A percentile compares a stretch with the other conserved stretches of the same genome.
These are phyloP conservation scores for Paralichthys olivaceus DNA, from an alignment of 2,113 vertebrate genomes.

Conservation along the genomic window DNA sequence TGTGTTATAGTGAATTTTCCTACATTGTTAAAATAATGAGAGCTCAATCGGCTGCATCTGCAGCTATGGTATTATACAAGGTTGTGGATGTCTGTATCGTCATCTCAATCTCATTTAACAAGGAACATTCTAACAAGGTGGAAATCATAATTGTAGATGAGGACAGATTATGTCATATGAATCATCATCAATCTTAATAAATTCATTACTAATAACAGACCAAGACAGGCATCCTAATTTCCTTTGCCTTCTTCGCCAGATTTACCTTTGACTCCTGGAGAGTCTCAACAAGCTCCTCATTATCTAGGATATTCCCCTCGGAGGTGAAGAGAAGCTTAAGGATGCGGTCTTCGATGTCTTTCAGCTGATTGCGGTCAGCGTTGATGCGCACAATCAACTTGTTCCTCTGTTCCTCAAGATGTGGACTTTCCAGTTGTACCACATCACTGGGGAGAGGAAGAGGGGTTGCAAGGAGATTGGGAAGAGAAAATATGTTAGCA, in stretches of 20 bases:
- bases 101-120: background rate
- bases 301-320: conserved; percentile 86
- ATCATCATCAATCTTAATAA: background rate
- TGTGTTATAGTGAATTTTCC: background rate
- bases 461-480: too few relatives aligned
- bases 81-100: background rate
- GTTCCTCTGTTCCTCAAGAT: conserved; percentile 86
- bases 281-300: conserved; percentile 85
- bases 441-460: conserved; percentile 76
- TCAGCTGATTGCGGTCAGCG: conserved; percentile 86
- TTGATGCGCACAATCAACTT: conserved; percentile 85
- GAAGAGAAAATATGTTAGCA: too few relatives aligned
- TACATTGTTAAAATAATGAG: background rate
- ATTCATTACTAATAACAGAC: background rate
- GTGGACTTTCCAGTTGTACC: conserved; percentile 85
- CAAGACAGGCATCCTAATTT: background rate
- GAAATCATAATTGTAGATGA: background rate
- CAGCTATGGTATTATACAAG: background rate
- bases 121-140: background rate
- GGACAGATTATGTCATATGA: background rate
- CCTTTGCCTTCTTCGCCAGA: background rate
- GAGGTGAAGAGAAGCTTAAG: conserved; percentile 86
- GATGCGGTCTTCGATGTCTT: conserved; percentile 86
- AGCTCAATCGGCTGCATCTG: too few relatives aligned
- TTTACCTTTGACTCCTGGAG: conserved; percentile 87